A percentile compares a stretch with the other conserved stretches of the same genome.
Conservation (phyloP, 2,797 vertebrate genomes). For the Loris lydekkerianus region DNA sequence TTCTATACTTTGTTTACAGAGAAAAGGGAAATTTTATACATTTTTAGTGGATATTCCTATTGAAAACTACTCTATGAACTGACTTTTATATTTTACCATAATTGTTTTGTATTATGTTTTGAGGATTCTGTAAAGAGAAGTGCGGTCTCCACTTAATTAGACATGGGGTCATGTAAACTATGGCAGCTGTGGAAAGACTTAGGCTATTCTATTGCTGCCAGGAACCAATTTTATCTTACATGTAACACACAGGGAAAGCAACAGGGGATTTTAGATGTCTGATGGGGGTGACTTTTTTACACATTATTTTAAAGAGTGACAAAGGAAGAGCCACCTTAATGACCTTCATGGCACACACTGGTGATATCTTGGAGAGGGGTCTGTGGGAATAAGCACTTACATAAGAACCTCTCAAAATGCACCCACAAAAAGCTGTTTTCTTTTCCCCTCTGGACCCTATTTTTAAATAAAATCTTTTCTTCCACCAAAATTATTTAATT, state of each 20-base stretch:
- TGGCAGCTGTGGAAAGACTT: background rate
- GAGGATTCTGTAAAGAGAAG: background rate
- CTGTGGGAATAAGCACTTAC: background rate
- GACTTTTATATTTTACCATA: background rate
- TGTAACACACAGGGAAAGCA: background rate
- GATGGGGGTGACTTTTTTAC: background rate
- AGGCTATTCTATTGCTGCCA: background rate
- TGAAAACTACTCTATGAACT: background rate
- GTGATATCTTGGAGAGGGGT: background rate
- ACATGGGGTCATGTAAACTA: background rate
- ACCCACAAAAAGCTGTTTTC: background rate
- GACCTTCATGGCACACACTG: no score
- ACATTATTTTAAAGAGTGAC: background rate
- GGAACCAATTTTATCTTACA: background rate
- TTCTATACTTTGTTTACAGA: background rate
- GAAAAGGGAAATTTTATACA: no score
- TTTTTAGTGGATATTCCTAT: background rate
- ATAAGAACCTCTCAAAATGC: background rate
- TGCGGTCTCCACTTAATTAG: background rate
- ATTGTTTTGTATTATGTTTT: background rate
- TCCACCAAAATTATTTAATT: background rate
- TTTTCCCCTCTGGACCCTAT: background rate
- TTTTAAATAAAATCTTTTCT: background rate
- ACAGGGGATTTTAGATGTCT: background rate
- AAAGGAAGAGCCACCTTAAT: background rate